phyloP scores from a whole-genome alignment of 1,140 invertebrate genomes.

The Heliconius nattereri region DNA sequence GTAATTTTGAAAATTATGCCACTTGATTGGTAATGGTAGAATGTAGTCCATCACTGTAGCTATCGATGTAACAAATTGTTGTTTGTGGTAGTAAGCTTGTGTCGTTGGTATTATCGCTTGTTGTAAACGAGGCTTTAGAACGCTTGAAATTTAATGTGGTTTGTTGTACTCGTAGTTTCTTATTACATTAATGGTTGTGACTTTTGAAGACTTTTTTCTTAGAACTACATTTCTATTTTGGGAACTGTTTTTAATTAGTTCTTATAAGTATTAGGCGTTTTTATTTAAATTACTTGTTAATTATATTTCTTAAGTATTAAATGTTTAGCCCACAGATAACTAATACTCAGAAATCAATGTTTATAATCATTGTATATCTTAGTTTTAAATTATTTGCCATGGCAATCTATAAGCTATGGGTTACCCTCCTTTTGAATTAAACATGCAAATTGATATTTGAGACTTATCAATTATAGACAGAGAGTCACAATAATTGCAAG shows the following conservation, averaged over 20 bases:
- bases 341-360: neutral
- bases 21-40: neutral
- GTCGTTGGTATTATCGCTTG: conserved; percentile 3
- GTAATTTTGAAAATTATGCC: neutral
- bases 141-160: neutral
- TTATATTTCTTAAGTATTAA: neutral
- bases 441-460: too few species aligned
- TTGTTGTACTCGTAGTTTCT: neutral
- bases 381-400: too few species aligned
- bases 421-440: too few species aligned
- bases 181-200: conserved; percentile 31
- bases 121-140: neutral
- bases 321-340: neutral
- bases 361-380: too few species aligned
- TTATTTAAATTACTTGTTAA: neutral
- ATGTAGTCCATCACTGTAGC: neutral
- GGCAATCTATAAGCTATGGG: too few species aligned
- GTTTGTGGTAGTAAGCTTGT: conserved; percentile 1
- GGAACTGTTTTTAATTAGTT: conserved; percentile 19
- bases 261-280: conserved; percentile 5
- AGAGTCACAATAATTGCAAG: too few species aligned
- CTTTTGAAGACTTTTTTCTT: conserved; percentile 24
- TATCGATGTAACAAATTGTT: neutral
- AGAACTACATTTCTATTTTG: conserved; percentile 20
- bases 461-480: too few species aligned